Conservation (phyloP, 2,113 vertebrate genomes). For the Solea senegalensis region DNA sequence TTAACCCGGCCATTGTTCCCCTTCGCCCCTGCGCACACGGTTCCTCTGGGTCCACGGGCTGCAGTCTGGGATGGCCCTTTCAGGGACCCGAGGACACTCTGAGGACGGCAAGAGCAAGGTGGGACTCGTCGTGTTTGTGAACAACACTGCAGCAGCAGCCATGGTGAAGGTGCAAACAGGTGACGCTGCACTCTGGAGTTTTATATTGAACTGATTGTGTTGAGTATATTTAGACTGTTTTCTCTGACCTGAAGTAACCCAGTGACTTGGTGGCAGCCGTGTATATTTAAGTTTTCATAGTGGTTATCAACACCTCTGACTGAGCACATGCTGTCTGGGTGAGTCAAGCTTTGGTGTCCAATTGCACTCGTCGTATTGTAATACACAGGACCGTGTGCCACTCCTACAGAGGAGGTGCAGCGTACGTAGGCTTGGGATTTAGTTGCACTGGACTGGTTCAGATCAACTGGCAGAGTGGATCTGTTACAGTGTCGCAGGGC, state of each 20-base stretch:
- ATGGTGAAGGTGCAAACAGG: slow-evolving; percentile 43
- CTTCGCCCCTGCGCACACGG: slow-evolving; percentile 27
- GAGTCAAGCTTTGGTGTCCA: slow-evolving; percentile 59
- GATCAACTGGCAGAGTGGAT: slow-evolving; percentile 58
- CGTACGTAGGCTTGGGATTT: slow-evolving; percentile 53
- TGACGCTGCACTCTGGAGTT: slow-evolving; percentile 9
- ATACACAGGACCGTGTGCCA: slow-evolving; percentile 59
- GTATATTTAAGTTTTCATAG: slow-evolving; percentile 70
- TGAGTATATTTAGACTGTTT: background rate
- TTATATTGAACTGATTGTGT: slow-evolving; percentile 1
- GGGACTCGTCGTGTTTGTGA: slow-evolving; percentile 56
- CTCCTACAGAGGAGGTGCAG: slow-evolving; percentile 30
- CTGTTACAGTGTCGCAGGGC: slow-evolving; percentile 50
- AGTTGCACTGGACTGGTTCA: slow-evolving; percentile 61
- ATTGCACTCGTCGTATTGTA: slow-evolving; percentile 60
- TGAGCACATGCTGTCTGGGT: slow-evolving; percentile 56
- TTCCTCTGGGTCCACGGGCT: slow-evolving; percentile 45
- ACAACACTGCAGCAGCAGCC: slow-evolving; percentile 44
- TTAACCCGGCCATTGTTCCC: slow-evolving; percentile 68
- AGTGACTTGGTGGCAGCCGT: slow-evolving; percentile 16
- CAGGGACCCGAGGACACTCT: slow-evolving; percentile 37
- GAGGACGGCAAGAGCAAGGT: slow-evolving; percentile 37
- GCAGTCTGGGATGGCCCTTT: slow-evolving; percentile 26
- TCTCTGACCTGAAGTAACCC: slow-evolving; percentile 53
- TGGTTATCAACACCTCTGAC: slow-evolving; percentile 67